Percentiles rank a stretch among this genome's conserved stretches.
phyloP scores from a whole-genome alignment of 37 sponge, comb jelly and placozoan species.

The Dysidea cf. avara region DNA sequence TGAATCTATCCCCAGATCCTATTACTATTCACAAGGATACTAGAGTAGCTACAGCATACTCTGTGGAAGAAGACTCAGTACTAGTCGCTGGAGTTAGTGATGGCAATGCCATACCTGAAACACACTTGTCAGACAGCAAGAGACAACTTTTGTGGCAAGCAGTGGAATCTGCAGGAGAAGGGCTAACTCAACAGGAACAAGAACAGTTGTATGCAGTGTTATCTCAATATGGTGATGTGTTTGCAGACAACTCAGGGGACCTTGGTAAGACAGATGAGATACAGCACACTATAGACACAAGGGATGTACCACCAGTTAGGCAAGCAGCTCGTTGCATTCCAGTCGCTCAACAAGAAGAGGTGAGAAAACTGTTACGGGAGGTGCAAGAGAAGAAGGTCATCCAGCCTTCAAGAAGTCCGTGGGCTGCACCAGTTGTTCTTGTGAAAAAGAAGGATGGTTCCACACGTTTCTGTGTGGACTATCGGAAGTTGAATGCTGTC shows the following conservation, averaged over 20 bases:
- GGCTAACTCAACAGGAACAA: too few species aligned
- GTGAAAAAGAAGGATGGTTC: conserved; percentile 28
- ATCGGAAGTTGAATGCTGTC: conserved; percentile 16
- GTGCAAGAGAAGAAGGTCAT: background rate
- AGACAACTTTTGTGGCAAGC: too few species aligned
- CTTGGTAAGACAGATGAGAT: conserved; percentile 8
- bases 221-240: background rate
- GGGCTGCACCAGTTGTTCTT: conserved; percentile 24
- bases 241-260: background rate
- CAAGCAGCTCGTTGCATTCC: conserved; percentile 5
- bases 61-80: too few species aligned
- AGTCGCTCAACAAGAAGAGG: background rate
- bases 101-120: too few species aligned
- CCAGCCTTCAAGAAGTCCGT: conserved; percentile 5
- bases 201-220: too few species aligned
- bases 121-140: too few species aligned
- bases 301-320: background rate
- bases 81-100: too few species aligned
- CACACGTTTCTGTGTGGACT: conserved; percentile 14
- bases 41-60: too few species aligned
- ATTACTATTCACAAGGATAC: background rate
- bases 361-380: background rate
- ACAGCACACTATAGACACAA: conserved; percentile 5
- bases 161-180: too few species aligned
- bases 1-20: background rate